These are phyloP conservation scores for Alouatta palliata DNA, from an alignment of 2,113 vertebrate genomes.

Conservation along the genomic window DNA sequence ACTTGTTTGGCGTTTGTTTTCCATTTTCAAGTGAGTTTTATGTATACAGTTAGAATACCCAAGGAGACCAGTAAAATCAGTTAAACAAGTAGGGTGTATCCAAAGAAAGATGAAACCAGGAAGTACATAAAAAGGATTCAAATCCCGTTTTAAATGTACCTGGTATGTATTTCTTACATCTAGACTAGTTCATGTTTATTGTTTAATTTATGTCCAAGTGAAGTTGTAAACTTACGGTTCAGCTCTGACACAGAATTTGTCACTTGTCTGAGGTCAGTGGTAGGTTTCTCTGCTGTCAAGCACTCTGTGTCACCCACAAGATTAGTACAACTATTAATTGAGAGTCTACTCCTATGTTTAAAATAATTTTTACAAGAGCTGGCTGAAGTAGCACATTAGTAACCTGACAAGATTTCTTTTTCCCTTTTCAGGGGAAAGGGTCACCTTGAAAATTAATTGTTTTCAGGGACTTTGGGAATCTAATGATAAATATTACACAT, in stretches of 20 bases:
- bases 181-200: neutral
- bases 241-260: neutral
- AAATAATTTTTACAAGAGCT: neutral
- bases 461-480: conserved; percentile 18
- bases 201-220: neutral
- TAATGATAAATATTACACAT: neutral
- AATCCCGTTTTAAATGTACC: neutral
- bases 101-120: neutral
- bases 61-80: neutral
- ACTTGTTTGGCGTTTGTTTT: conserved; percentile 24
- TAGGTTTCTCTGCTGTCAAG: neutral
- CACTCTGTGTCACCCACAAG: neutral
- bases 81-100: neutral
- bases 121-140: neutral
- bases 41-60: neutral
- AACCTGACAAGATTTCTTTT: neutral
- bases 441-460: conserved; percentile 24
- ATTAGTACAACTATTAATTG: neutral
- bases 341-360: neutral
- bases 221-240: neutral
- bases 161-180: neutral
- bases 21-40: neutral
- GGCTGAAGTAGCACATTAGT: neutral
- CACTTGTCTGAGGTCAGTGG: neutral
- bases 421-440: neutral